A percentile compares a stretch with the other conserved stretches of the same genome.
Conservation (phyloP, 2,113 vertebrate genomes). For the Sinocyclocheilus anshuiensis region DNA sequence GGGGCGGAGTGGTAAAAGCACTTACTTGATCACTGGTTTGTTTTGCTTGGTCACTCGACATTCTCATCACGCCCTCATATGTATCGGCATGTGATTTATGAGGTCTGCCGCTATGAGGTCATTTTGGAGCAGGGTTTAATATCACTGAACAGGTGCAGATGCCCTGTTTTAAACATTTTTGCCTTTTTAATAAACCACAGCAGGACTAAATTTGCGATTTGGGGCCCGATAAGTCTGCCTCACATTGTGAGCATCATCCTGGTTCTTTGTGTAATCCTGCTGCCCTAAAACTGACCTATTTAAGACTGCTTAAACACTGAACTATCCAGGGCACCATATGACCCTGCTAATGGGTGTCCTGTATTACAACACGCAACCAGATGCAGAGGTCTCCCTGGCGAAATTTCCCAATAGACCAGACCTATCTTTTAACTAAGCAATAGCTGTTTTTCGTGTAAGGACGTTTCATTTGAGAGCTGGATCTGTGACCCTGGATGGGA, state of each 20-base stretch:
- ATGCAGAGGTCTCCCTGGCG: neutral
- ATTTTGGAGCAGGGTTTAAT: neutral
- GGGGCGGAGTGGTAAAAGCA: constrained; percentile 41
- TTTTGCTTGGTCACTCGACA: constrained; percentile 36
- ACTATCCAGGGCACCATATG: constrained; percentile 51
- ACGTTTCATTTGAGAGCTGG: neutral
- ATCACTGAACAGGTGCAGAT: constrained; percentile 8
- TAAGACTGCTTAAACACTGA: constrained; percentile 45
- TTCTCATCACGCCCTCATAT: constrained; percentile 11
- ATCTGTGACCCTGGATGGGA: constrained; percentile 1
- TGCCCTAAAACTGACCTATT: constrained; percentile 47
- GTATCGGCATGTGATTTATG: constrained; percentile 38
- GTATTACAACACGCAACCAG: constrained; percentile 41
- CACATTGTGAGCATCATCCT: constrained; percentile 17
- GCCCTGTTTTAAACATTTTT: neutral
- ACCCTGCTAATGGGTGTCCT: constrained; percentile 34
- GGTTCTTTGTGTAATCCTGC: constrained; percentile 47
- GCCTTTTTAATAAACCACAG: neutral
- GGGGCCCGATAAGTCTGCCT: constrained; percentile 23
- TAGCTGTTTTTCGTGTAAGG: neutral
- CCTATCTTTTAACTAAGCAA: constrained; percentile 23
- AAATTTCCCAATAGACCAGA: constrained; percentile 17
- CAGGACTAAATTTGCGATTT: neutral
- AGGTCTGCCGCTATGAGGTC: neutral
- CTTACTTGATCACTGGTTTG: constrained; percentile 53